Evolutionary conservation across 2,797 vertebrate genomes (phyloP).

Genomic region (Tapirus indicus): DNA sequence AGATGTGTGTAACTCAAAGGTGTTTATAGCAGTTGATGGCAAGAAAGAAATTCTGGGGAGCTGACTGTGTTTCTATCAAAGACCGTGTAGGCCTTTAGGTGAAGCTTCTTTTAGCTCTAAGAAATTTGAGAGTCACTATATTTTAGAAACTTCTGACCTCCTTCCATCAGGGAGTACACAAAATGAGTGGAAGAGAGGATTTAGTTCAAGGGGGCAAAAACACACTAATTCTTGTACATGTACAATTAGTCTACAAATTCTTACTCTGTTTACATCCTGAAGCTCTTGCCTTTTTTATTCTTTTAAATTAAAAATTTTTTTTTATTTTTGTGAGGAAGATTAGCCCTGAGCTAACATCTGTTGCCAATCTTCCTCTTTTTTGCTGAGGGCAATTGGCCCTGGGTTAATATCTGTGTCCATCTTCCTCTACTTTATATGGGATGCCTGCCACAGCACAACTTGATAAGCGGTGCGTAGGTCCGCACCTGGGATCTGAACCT

Average conservation of each 20-base stretch:
- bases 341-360: too few relatives aligned
- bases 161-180: neutral
- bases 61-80: neutral
- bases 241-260: neutral
- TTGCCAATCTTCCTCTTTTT: too few relatives aligned
- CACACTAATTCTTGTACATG: neutral
- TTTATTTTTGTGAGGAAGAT: too few relatives aligned
- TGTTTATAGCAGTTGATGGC: neutral
- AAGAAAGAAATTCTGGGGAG: neutral
- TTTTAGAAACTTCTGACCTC: neutral
- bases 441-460: too few relatives aligned
- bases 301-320: too few relatives aligned
- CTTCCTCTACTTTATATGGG: too few relatives aligned
- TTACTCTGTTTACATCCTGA: neutral
- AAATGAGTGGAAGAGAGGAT: neutral
- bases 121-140: neutral
- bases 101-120: neutral
- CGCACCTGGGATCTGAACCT: too few relatives aligned
- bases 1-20: constrained; percentile 13
- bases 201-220: neutral
- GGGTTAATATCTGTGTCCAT: too few relatives aligned
- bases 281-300: neutral
- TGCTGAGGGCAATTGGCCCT: too few relatives aligned
- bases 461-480: too few relatives aligned
- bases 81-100: neutral